A percentile compares a stretch with the other conserved stretches of the same genome.
Conservation (phyloP, 2,888 invertebrate genomes). For the Zelleria hepariella region DNA sequence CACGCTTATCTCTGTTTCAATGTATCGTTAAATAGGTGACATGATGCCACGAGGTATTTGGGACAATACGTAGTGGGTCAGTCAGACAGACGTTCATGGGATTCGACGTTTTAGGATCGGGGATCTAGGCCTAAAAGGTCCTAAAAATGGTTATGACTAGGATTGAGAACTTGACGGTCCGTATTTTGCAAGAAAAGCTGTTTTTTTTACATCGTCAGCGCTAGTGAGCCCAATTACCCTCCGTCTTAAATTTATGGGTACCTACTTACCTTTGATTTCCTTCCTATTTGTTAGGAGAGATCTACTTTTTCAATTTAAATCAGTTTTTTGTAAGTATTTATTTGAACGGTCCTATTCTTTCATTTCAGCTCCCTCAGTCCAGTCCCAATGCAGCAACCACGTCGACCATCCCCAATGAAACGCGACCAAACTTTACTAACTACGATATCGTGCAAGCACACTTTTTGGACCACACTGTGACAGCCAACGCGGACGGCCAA, state of each 20-base stretch:
- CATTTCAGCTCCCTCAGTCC: not conserved
- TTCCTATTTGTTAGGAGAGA: no score
- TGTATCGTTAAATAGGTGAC: not conserved
- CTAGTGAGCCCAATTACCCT: no score
- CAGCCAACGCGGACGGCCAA: conserved; percentile 15
- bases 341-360: not conserved
- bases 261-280: no score
- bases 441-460: conserved; percentile 10
- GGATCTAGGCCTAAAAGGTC: no score
- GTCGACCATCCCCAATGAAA: not conserved
- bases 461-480: conserved; percentile 34
- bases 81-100: not conserved
- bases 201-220: no score
- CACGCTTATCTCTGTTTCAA: not conserved
- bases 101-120: no score
- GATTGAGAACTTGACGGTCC: no score
- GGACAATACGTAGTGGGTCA: not conserved
- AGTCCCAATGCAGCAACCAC: not conserved
- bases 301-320: no score
- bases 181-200: no score
- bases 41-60: not conserved
- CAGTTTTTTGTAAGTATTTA: no score
- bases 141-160: no score
- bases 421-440: not conserved
- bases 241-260: no score